Evolutionary conservation across 2,113 vertebrate species (phyloP), one percentile per base, ranked within the genome.

Genomic region (Chaetorhynchus papuensis): DNA sequence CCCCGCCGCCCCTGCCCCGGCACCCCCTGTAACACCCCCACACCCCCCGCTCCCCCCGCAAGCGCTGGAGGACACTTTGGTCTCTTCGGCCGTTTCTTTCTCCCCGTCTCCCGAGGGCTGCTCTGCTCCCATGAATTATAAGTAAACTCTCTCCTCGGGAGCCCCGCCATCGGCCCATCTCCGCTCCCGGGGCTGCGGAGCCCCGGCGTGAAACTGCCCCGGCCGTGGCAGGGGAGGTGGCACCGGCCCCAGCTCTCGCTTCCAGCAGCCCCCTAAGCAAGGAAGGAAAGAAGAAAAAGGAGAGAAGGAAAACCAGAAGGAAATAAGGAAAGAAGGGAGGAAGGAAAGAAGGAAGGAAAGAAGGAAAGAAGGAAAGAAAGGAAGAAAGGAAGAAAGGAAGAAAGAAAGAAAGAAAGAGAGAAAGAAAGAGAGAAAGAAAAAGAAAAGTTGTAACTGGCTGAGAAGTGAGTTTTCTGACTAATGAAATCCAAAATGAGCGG

Each of bases 401-500:
- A 23, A 2, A 31, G 9, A 49, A 4, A 31, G 17, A 49, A 5
- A 30, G 8, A n/a, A 1, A 9, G 7, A 39, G 2, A 14, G 14
- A 59, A 1, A 8, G 3, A 50, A 1, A n/a, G 4, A n/a, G 2
- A 28, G 3, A 49, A 1, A 15, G 7, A 6, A 27, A 28, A 22
- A 23, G 4, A 31, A 72, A 93, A 96, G 87, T 96, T 93, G 69
- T 75, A 94, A 82, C 80, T 61, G 70, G 41, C 59, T 42, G 65
- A 83, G 80, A 63, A 95, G 83, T 60, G 72, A 91, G 92, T 97
- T 97, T 95, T 97, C 96, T 90, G 93, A 91, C 96, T 97, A 97
- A 96, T 94, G 96, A 96, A 97, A 96, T 97, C 97, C 96, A 88
- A 96, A 97, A 97, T 96, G 95, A 97, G 97, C 80, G 94, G 94